phyloP scores from a whole-genome alignment of 2,797 vertebrate genomes.

The Acrossocheilus wenchowensis region DNA sequence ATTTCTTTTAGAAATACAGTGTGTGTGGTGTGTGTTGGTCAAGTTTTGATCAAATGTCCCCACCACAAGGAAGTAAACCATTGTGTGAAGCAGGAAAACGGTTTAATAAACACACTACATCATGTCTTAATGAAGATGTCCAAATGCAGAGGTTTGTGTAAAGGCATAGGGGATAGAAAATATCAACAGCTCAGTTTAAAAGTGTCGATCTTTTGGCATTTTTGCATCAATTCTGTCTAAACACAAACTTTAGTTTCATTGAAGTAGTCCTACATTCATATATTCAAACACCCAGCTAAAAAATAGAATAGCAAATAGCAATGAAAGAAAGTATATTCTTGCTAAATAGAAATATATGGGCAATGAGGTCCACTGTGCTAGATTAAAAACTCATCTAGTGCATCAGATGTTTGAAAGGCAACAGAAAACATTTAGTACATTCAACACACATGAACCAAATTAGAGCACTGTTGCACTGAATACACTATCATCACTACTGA shows the following conservation, averaged over 20 bases:
- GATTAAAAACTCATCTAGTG: background rate
- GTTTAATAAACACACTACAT: background rate
- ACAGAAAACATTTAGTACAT: background rate
- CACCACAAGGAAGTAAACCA: background rate
- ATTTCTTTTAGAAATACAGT: background rate
- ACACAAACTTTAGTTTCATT: background rate
- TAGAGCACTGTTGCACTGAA: constrained; percentile 76
- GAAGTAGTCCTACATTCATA: background rate
- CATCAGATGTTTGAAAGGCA: background rate
- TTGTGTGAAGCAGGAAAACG: background rate
- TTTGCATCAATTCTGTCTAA: background rate
- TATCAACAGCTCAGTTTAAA: background rate
- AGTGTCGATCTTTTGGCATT: background rate
- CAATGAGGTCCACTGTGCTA: background rate
- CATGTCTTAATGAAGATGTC: background rate
- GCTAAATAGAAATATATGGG: background rate
- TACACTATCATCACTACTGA: constrained; percentile 36
- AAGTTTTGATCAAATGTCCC: background rate
- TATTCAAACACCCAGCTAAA: background rate
- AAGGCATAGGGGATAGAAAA: background rate
- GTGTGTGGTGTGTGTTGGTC: background rate
- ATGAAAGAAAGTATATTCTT: constrained; percentile 13
- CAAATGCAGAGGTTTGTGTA: background rate
- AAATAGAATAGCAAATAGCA: background rate
- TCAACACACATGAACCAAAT: background rate